A percentile compares a stretch with the other conserved stretches of the same genome.
phyloP scores from a whole-genome alignment of 2,797 vertebrate species.

The Girardinus metallicus region DNA sequence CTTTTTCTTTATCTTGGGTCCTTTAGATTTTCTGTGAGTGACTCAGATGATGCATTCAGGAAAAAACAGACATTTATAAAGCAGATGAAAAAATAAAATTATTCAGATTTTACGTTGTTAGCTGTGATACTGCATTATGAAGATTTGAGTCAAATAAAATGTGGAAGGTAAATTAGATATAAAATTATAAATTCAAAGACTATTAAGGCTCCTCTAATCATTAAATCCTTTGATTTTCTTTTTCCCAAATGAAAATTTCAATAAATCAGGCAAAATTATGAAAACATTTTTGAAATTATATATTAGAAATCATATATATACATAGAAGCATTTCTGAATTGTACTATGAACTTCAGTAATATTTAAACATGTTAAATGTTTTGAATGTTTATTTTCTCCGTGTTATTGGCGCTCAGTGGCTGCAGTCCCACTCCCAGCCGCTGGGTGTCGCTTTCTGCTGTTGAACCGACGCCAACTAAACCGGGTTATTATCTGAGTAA shows the following conservation, averaged over 20 bases:
- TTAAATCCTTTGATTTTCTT: not conserved
- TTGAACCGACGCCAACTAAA: not conserved
- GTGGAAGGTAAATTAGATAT: not conserved
- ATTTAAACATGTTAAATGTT: not conserved
- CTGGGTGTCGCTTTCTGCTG: not conserved
- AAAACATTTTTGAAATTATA: not conserved
- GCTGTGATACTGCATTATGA: not conserved
- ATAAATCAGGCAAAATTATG: not conserved
- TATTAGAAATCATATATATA: not conserved
- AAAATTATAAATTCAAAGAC: not conserved
- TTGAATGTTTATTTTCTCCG: not conserved
- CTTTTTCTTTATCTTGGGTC: not conserved
- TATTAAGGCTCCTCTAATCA: not conserved
- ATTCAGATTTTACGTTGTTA: not conserved
- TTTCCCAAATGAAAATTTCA: not conserved
- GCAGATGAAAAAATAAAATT: not conserved
- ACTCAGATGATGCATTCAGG: not conserved
- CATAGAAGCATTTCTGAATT: not conserved
- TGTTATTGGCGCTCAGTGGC: not conserved
- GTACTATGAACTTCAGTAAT: not conserved
- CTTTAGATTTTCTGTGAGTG: not conserved
- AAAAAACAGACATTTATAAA: not conserved
- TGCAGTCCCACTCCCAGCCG: slow-evolving; percentile 30
- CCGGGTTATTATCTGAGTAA: slow-evolving; percentile 50
- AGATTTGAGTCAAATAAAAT: not conserved